Conservation (phyloP, 2,797 vertebrate species). For the Sphaeramia orbicularis region DNA sequence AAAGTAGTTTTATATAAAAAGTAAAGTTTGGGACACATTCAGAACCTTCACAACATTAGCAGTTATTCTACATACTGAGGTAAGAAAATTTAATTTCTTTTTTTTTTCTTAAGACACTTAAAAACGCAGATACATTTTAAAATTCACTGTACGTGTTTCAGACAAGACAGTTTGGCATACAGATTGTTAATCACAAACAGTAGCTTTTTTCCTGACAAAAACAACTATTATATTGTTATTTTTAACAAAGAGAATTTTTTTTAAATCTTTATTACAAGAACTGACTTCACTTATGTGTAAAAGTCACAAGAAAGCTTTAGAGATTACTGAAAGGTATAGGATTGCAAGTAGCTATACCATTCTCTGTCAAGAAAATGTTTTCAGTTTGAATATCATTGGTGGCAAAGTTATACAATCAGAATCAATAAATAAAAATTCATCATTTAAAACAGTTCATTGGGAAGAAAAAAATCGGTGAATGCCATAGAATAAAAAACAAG, state of each 20-base stretch:
- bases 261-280: constrained; percentile 28
- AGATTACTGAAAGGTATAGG: constrained; percentile 13
- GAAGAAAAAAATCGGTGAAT: constrained; percentile 22
- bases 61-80: constrained; percentile 72
- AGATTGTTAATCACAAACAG: constrained; percentile 57
- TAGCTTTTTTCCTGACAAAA: constrained; percentile 34
- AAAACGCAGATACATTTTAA: constrained; percentile 51
- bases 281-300: constrained; percentile 17
- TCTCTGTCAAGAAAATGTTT: constrained; percentile 19
- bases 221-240: constrained; percentile 35
- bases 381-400: constrained; percentile 26
- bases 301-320: constrained; percentile 15
- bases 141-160: constrained; percentile 40
- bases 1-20: constrained; percentile 66
- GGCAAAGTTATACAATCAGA: constrained; percentile 60
- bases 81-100: constrained; percentile 57
- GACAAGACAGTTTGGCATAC: constrained; percentile 48
- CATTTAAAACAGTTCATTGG: constrained; percentile 33
- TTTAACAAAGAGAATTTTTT: constrained; percentile 29
- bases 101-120: constrained; percentile 46
- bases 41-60: constrained; percentile 57
- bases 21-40: constrained; percentile 52
- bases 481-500: constrained; percentile 42
- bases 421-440: constrained; percentile 70
- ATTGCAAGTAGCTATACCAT: constrained; percentile 2